Evolutionary conservation across 2,797 vertebrate species (phyloP).

Genomic region (Gymnopithys bicolor): DNA sequence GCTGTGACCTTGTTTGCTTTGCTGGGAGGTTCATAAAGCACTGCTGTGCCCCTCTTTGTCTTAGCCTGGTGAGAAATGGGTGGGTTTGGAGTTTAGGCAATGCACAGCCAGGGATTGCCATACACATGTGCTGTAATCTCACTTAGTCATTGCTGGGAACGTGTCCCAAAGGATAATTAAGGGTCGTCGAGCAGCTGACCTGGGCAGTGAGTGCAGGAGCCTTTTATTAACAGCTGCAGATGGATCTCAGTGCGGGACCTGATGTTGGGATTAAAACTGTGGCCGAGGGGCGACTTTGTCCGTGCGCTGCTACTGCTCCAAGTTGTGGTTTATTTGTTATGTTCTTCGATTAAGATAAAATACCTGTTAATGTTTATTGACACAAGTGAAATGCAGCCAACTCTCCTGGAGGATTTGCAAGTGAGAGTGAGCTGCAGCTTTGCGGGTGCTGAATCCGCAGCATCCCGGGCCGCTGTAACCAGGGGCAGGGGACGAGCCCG

Average conservation of each 20-base stretch:
- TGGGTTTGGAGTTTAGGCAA: fast-evolving
- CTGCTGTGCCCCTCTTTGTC: fast-evolving
- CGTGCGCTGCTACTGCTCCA: fast-evolving
- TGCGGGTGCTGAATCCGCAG: background rate
- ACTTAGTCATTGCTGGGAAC: fast-evolving
- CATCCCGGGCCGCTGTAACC: background rate
- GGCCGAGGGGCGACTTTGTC: fast-evolving
- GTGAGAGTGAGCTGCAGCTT: background rate
- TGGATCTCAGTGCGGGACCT: fast-evolving
- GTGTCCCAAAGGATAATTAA: fast-evolving
- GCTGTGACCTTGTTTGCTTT: fast-evolving
- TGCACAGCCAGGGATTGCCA: fast-evolving
- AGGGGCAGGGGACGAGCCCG: background rate
- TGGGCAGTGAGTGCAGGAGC: background rate
- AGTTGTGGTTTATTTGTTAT: fast-evolving
- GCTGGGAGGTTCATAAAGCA: fast-evolving
- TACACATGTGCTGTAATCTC: fast-evolving
- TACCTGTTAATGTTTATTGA: fast-evolving
- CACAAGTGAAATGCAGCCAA: fast-evolving
- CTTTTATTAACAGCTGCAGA: fast-evolving
- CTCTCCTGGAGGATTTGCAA: fast-evolving
- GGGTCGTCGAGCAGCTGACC: fast-evolving
- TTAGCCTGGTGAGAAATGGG: fast-evolving
- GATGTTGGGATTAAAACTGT: fast-evolving
- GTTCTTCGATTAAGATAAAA: background rate